phyloP scores from a whole-genome alignment of 2,888 invertebrate species.

The Leucophenga maculata region DNA sequence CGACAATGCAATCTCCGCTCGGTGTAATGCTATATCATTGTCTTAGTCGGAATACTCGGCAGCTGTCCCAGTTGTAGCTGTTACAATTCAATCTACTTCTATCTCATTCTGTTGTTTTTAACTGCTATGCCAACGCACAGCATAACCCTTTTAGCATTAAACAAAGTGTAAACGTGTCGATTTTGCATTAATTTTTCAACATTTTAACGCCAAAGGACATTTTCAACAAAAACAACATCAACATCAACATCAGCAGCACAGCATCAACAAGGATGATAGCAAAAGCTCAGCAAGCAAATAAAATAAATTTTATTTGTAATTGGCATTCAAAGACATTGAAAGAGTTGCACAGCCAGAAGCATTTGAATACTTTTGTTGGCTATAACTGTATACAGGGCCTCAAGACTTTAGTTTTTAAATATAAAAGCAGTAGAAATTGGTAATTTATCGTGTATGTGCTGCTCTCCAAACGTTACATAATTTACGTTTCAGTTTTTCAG shows the following conservation, averaged over 20 bases:
- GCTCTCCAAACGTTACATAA: background rate
- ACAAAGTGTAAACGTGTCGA: slow-evolving; percentile 37
- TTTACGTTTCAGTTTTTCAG: no score
- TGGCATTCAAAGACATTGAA: slow-evolving; percentile 43
- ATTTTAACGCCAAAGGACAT: slow-evolving; percentile 42
- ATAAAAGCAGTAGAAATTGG: no score
- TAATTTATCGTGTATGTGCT: no score
- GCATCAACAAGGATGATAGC: background rate
- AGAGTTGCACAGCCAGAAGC: background rate
- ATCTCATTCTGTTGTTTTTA: slow-evolving; percentile 1
- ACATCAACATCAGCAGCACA: slow-evolving; percentile 11
- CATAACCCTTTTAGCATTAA: background rate
- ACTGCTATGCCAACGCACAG: background rate
- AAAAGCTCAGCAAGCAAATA: slow-evolving; percentile 27
- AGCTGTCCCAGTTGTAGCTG: background rate
- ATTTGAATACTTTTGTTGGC: background rate
- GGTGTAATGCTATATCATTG: no score
- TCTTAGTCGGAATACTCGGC: background rate
- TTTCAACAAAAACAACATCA: slow-evolving; percentile 34
- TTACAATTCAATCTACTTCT: background rate
- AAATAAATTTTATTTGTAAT: slow-evolving; percentile 36
- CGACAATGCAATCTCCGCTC: no score
- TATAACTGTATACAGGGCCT: background rate
- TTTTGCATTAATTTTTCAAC: slow-evolving; percentile 51
- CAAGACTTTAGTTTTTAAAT: no score